Conservation (phyloP, 2,797 vertebrate genomes). For the Poecilia velifera region DNA sequence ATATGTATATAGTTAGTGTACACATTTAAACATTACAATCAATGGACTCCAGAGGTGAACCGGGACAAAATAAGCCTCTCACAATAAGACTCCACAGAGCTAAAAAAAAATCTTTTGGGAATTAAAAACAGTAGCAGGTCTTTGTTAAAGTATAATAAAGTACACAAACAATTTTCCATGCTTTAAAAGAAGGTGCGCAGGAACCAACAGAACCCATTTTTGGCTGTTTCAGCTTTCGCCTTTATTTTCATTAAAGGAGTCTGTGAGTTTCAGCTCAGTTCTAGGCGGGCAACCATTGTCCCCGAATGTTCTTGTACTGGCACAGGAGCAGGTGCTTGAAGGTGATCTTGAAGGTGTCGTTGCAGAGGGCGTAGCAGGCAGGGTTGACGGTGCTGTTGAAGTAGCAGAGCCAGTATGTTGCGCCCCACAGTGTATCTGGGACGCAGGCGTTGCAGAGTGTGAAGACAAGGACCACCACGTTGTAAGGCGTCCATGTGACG, state of each 20-base stretch:
- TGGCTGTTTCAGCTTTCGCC: neutral
- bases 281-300: conserved; percentile 51
- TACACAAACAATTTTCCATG: neutral
- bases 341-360: conserved; percentile 96
- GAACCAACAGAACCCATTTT: neutral
- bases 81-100: conserved; percentile 2
- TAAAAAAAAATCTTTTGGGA: conserved; percentile 1
- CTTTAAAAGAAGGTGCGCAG: neutral
- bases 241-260: neutral
- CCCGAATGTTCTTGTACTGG: conserved; percentile 93
- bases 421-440: conserved; percentile 90
- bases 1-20: neutral
- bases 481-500: conserved; percentile 95
- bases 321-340: conserved; percentile 95
- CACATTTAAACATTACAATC: conserved; percentile 32
- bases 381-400: conserved; percentile 99
- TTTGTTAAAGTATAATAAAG: conserved; percentile 13
- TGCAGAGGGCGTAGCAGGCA: conserved; percentile 97
- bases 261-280: conserved; percentile 1
- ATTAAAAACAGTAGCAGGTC: conserved; percentile 16
- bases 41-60: conserved; percentile 24
- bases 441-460: conserved; percentile 92
- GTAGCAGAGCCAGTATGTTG: conserved; percentile 98
- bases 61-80: neutral
- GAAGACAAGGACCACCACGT: conserved; percentile 97